Percentiles rank a stretch among this genome's conserved stretches.
Evolutionary conservation across 2,113 vertebrate genomes (phyloP).

Genomic region (Microtus montanus): DNA sequence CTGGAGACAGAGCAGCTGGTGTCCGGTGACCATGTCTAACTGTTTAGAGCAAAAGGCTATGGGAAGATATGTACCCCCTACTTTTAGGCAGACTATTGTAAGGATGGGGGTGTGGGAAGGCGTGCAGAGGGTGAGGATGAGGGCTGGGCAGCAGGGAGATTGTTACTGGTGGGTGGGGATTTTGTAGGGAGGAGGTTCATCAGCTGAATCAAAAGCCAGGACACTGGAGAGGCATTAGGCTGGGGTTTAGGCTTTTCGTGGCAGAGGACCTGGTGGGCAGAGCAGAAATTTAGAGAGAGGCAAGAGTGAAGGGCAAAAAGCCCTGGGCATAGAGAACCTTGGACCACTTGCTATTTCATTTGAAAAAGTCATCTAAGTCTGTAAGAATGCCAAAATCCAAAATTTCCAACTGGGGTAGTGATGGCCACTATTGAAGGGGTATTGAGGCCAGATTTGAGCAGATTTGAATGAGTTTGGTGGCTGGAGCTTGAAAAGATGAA

Average conservation of each 20-base stretch:
- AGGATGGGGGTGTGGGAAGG: background rate
- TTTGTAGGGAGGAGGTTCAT: background rate
- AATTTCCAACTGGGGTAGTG: no score
- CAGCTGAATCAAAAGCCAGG: background rate
- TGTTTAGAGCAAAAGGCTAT: background rate
- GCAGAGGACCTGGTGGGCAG: background rate
- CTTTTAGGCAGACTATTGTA: background rate
- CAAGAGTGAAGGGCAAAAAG: background rate
- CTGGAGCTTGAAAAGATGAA: background rate
- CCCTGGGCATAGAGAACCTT: background rate
- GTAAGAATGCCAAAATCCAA: background rate
- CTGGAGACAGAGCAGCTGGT: no score
- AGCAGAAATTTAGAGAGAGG: background rate
- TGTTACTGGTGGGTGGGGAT: background rate
- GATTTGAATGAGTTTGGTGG: background rate
- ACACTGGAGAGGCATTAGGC: background rate
- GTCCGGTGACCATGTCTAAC: background rate
- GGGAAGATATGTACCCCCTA: background rate
- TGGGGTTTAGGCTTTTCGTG: background rate
- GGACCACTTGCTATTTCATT: background rate
- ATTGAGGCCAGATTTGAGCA: background rate
- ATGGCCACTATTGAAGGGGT: background rate
- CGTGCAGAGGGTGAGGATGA: background rate
- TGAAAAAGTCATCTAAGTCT: background rate
- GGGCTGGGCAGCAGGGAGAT: background rate